phyloP scores from a whole-genome alignment of 2,113 vertebrate genomes.

The Lagopus muta region DNA sequence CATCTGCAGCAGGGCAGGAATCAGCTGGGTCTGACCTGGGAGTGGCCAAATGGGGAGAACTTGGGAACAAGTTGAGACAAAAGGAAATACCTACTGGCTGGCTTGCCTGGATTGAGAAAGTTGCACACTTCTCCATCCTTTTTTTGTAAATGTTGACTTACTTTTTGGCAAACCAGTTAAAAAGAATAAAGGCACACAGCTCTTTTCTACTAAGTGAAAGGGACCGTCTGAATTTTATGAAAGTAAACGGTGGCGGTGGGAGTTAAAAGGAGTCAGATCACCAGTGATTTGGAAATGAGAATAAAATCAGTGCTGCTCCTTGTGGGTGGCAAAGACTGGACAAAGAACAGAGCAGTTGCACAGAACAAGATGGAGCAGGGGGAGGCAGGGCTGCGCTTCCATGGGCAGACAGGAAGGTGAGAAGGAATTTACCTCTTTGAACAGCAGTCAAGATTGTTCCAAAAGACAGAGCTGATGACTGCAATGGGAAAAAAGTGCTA shows the following conservation, averaged over 20 bases:
- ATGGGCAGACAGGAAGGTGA: not conserved
- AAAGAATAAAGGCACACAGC: not conserved
- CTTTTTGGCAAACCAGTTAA: not conserved
- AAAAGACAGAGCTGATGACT: not conserved
- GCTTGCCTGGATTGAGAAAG: not conserved
- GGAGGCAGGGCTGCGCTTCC: not conserved
- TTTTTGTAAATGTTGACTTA: not conserved
- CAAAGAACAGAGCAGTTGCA: not conserved
- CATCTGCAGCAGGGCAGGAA: not conserved
- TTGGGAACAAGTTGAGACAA: not conserved
- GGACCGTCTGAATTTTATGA: not conserved
- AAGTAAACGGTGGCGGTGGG: not conserved
- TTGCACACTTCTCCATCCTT: not conserved
- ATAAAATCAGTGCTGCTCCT: not conserved
- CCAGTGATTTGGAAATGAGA: not conserved
- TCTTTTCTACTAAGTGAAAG: not conserved
- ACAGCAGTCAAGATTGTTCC: not conserved
- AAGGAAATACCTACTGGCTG: constrained; percentile 35
- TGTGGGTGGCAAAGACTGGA: not conserved
- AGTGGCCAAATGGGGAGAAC: not conserved
- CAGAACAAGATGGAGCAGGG: not conserved
- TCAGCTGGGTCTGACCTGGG: not conserved
- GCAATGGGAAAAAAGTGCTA: not conserved
- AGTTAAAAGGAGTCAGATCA: not conserved
- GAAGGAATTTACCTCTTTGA: not conserved